Evolutionary conservation across 2,113 vertebrate species (phyloP).

Genomic region (Larimichthys polyactis): DNA sequence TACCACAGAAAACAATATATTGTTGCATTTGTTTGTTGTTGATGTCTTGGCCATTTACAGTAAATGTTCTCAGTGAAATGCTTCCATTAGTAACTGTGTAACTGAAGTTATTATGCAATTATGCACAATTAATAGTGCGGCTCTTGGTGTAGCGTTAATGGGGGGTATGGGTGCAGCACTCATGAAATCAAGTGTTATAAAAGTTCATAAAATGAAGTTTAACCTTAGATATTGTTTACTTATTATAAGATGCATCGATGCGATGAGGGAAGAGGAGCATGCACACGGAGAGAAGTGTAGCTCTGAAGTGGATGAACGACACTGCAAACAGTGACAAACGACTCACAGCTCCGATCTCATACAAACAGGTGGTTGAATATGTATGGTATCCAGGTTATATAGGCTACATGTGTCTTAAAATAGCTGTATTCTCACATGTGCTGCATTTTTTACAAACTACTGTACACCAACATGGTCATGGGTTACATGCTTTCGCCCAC

Average conservation of each 20-base stretch:
- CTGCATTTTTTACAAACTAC: background rate
- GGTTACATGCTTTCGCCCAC: background rate
- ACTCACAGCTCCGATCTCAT: background rate
- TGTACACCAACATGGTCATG: background rate
- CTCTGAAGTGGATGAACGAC: background rate
- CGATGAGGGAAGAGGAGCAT: background rate
- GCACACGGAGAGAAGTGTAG: background rate
- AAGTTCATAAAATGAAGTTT: background rate
- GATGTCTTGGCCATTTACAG: background rate
- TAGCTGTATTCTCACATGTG: background rate
- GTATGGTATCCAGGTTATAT: too few relatives aligned
- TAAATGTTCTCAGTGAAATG: conserved; percentile 6
- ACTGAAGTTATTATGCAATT: background rate
- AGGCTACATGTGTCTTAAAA: background rate
- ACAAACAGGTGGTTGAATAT: background rate
- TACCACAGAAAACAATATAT: background rate
- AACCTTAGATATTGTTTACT: background rate
- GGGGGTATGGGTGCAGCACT: background rate
- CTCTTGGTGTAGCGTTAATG: background rate
- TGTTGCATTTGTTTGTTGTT: conserved; percentile 21
- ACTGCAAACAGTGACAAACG: background rate
- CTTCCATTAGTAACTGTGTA: background rate
- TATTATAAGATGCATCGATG: too few relatives aligned
- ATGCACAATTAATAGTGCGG: background rate
- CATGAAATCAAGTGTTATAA: background rate